These are phyloP conservation scores for Ailurus styani DNA, from an alignment of 2,113 vertebrate species.

Conservation along the genomic window DNA sequence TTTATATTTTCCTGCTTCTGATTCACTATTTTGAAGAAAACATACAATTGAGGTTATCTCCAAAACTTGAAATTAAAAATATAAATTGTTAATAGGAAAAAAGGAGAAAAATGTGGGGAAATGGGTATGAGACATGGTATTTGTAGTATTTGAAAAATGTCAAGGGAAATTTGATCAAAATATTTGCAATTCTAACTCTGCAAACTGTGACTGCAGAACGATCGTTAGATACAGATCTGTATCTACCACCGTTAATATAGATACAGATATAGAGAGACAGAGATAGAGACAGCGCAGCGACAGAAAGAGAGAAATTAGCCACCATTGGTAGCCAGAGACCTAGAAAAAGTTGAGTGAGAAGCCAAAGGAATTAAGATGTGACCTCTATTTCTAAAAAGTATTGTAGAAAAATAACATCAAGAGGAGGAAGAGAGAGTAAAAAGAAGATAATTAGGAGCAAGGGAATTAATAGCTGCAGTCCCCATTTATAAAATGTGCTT, in stretches of 20 bases:
- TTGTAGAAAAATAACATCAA: background rate
- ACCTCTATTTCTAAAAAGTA: background rate
- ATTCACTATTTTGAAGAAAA: constrained; percentile 80
- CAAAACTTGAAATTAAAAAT: constrained; percentile 83
- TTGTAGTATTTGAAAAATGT: background rate
- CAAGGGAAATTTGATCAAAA: background rate
- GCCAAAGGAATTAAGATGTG: background rate
- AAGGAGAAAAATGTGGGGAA: background rate
- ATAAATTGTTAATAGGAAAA: constrained; percentile 75
- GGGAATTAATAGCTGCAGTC: fast-evolving
- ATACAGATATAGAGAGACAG: background rate
- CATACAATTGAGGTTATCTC: constrained; percentile 79
- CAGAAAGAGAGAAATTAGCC: background rate
- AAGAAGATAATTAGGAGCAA: background rate
- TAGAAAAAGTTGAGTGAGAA: background rate
- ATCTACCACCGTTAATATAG: background rate
- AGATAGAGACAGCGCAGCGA: background rate
- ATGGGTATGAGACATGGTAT: background rate
- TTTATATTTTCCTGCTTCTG: constrained; percentile 77
- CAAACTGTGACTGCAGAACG: background rate
- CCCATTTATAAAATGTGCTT: too few species aligned
- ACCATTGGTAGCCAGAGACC: background rate
- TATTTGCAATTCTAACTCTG: background rate
- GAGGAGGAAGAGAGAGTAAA: background rate
- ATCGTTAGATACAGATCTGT: background rate